Conservation (phyloP, 37 sponge, comb jelly and placozoan genomes). For the Halisarca cf. caerulea region DNA sequence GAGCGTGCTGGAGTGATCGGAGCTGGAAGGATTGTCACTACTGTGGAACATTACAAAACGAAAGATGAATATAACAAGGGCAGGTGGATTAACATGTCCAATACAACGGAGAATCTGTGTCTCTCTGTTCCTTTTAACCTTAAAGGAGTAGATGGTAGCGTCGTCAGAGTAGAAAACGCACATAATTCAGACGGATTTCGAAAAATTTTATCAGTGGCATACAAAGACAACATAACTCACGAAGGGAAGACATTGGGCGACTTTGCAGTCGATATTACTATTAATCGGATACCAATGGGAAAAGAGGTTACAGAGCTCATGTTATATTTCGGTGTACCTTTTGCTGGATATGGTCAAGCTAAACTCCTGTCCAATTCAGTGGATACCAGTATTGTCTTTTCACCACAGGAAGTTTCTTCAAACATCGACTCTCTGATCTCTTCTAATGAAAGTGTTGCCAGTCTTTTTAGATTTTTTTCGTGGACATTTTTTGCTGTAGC, state of each 20-base stretch:
- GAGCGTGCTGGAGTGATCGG: slow-evolving; percentile 62
- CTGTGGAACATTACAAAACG: slow-evolving; percentile 5
- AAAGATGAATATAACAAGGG: not conserved
- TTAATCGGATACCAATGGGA: slow-evolving; percentile 66
- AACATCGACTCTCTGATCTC: slow-evolving; percentile 42
- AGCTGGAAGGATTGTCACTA: slow-evolving; percentile 64
- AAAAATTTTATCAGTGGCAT: slow-evolving; percentile 42
- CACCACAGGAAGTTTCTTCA: slow-evolving; percentile 46
- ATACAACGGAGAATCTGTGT: slow-evolving; percentile 45
- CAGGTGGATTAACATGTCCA: slow-evolving; percentile 51
- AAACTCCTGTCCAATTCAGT: not conserved
- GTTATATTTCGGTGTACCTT: slow-evolving; percentile 41
- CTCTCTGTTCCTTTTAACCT: slow-evolving; percentile 64
- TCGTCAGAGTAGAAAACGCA: slow-evolving; percentile 31
- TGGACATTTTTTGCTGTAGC: slow-evolving; percentile 39
- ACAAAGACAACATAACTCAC: slow-evolving; percentile 45
- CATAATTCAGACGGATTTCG: slow-evolving; percentile 59
- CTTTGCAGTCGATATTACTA: slow-evolving; percentile 40
- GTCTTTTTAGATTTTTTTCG: slow-evolving; percentile 40
- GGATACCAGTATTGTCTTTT: slow-evolving; percentile 36
- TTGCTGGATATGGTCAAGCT: slow-evolving; percentile 72
- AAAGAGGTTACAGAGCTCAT: slow-evolving; percentile 54
- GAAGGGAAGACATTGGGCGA: slow-evolving; percentile 59
- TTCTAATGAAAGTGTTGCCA: slow-evolving; percentile 50
- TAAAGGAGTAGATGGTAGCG: slow-evolving; percentile 35